Conservation (phyloP, 2,113 vertebrate species). For the Heterotilapia buettikoferi region DNA sequence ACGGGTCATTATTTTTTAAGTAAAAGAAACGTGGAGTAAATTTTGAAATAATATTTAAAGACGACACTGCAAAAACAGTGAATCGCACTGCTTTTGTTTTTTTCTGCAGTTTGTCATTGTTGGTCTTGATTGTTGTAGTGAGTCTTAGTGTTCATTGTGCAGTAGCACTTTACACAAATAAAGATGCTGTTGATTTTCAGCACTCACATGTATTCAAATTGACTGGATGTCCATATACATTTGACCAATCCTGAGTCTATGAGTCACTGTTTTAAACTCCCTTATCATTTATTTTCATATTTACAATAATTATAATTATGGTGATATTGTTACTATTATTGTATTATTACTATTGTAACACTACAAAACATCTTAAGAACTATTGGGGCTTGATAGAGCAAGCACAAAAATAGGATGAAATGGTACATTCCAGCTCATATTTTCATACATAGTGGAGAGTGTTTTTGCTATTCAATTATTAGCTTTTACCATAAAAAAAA, state of each 20-base stretch:
- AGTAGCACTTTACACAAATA: neutral
- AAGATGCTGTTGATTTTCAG: neutral
- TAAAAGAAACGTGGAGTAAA: neutral
- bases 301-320: neutral
- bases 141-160: neutral
- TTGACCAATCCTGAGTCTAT: neutral
- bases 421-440: neutral
- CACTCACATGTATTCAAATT: neutral
- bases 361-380: neutral
- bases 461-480: neutral
- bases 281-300: neutral
- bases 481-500: neutral
- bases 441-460: neutral
- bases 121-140: neutral
- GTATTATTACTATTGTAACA: neutral
- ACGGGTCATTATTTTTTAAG: neutral
- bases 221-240: neutral
- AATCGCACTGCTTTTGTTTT: neutral
- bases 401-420: neutral
- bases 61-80: conserved; percentile 13
- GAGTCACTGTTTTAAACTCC: neutral
- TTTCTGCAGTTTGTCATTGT: neutral
- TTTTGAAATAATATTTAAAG: neutral
- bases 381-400: neutral
- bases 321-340: neutral